Percentiles rank a stretch among this genome's conserved stretches.
Conservation (phyloP, 2,888 invertebrate species). For the Heteropelma amictum region DNA sequence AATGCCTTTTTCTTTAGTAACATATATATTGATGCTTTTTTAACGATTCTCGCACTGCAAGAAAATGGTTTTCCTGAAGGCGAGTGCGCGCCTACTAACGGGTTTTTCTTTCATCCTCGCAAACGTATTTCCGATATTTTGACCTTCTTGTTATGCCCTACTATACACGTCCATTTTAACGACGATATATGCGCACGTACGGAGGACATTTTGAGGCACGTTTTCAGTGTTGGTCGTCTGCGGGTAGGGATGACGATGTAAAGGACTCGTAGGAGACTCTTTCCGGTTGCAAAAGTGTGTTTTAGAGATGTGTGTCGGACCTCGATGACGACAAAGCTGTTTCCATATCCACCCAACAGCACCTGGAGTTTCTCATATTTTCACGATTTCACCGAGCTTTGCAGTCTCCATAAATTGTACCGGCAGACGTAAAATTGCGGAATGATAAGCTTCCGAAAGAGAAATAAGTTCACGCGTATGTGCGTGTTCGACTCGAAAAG, state of each 20-base stretch:
- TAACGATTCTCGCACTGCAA: background rate
- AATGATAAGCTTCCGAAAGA: conserved; percentile 2
- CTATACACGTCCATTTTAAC: conserved; percentile 15
- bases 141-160: conserved; percentile 13
- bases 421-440: conserved; percentile 24
- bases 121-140: conserved; percentile 52
- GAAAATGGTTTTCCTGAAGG: conserved; percentile 18
- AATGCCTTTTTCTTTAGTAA: too few species aligned
- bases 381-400: conserved; percentile 35
- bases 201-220: too few species aligned
- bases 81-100: conserved; percentile 5
- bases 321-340: conserved; percentile 22
- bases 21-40: conserved; percentile 9
- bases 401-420: conserved; percentile 19
- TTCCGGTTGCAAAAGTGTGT: conserved; percentile 28
- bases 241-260: background rate
- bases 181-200: background rate
- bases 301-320: conserved; percentile 1
- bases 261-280: conserved; percentile 39
- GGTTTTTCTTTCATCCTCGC: conserved; percentile 16
- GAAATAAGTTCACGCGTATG: too few species aligned
- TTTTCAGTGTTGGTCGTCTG: background rate
- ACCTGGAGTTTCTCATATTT: conserved; percentile 41
- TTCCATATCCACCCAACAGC: conserved; percentile 5
- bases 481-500: too few species aligned